Evolutionary conservation across 2,888 invertebrate species (phyloP), one percentile per base, ranked within the genome.

Genomic region (Molorchus minor): DNA sequence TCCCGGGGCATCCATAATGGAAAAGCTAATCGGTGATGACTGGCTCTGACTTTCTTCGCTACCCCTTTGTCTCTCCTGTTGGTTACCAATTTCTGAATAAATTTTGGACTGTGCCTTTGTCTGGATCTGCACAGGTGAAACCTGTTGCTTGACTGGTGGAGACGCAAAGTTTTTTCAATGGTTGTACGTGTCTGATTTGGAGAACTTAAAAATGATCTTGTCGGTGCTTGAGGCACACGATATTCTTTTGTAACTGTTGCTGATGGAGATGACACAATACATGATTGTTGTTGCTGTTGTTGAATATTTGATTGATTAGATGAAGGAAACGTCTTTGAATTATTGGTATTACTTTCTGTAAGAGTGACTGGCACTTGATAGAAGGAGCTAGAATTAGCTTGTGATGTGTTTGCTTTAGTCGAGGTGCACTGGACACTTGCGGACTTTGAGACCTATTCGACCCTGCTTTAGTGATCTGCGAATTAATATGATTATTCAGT

Each of bases 61-160:
- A 29, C 58, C 71, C 19, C 79, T 73, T 19, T 82, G 82, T 2
- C 72, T 71, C 45, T 65, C 65, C 53, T 61, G 49, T 30, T 69
- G 69, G 49, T 67, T 78, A 4, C 69, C 70, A 68, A 90, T 72
- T 74, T 91, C 91, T 54, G 90, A 88, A 79, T 91, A 91, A 71
- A 89, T 87, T 83, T 92, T 92, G 69, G 88, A 85, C 82, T 91
- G 90, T 67, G 89, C 88, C 81, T 92, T 91, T 61, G 90, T 88
- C 80, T 90, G 90, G 69, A 90, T 86, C 59, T 80, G 80, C 71
- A 82, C 82, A 40, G 75, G 72, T 4, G 70, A 58, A 29, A 61
- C 59, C 46, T 69, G 67, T 41, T 72, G 84, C 79, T 64, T 71
- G 16, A 56, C 52, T 2, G 71, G 65, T 84, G 82, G 35, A 83